Evolutionary conservation across 2,797 vertebrate genomes (phyloP).

Genomic region (Loris lydekkerianus): DNA sequence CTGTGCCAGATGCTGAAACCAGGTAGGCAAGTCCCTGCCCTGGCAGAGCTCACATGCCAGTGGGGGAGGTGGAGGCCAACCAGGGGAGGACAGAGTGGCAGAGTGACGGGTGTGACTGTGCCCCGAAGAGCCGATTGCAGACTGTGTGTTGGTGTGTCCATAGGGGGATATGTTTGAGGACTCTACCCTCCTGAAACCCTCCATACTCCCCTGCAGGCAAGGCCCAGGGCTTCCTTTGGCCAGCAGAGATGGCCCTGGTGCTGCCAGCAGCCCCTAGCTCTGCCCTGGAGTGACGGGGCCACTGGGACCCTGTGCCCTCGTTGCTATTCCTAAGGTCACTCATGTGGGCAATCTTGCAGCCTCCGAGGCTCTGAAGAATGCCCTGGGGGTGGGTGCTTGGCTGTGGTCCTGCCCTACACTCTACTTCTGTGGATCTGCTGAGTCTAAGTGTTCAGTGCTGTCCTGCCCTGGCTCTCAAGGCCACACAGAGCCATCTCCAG

Average conservation of each 20-base stretch:
- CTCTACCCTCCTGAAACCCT: fast-evolving
- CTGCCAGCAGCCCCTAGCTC: fast-evolving
- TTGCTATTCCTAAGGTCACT: neutral
- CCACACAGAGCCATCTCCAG: fast-evolving
- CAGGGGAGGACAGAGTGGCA: too few species aligned
- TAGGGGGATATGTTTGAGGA: fast-evolving
- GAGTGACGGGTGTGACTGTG: fast-evolving
- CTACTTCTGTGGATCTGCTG: neutral
- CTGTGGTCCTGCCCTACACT: fast-evolving
- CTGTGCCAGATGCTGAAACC: neutral
- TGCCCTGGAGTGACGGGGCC: neutral
- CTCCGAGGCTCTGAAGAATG: neutral
- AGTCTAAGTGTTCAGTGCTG: neutral
- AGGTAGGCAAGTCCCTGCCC: fast-evolving
- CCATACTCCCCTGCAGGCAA: fast-evolving
- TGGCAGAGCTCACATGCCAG: neutral
- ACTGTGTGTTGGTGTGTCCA: fast-evolving
- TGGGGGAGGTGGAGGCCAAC: neutral
- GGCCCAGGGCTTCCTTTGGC: neutral
- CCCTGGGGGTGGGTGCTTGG: neutral
- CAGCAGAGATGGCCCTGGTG: neutral
- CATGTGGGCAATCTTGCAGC: too few species aligned
- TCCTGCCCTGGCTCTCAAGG: neutral
- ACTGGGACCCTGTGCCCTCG: neutral
- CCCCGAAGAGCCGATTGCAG: fast-evolving